A percentile compares a stretch with the other conserved stretches of the same genome.
These are phyloP conservation scores for Ruditapes philippinarum DNA, from an alignment of 1,140 invertebrate species.

Conservation along the genomic window DNA sequence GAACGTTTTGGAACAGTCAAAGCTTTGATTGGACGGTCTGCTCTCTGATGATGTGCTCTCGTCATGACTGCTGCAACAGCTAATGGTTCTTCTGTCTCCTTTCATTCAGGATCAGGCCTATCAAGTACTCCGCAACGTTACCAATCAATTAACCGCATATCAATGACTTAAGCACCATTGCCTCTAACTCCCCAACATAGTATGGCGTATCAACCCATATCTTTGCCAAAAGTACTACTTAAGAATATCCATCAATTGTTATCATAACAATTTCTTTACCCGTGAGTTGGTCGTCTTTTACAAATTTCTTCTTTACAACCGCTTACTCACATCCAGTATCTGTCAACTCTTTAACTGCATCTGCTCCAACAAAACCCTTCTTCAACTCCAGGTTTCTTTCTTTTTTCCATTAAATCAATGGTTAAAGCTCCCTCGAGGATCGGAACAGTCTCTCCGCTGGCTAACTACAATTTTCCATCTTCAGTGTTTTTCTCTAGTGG, in stretches of 20 bases:
- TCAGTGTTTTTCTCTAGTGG: background rate
- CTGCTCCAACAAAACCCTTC: background rate
- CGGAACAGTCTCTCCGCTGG: background rate
- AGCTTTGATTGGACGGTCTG: too few relatives aligned
- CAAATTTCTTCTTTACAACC: background rate
- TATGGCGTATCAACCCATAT: background rate
- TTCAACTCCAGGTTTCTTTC: background rate
- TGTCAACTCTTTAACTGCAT: background rate
- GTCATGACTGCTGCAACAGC: too few relatives aligned
- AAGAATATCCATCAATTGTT: background rate
- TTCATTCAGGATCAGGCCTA: background rate
- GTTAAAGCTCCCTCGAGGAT: background rate
- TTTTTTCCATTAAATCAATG: background rate
- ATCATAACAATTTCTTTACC: background rate
- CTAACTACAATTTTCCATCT: background rate
- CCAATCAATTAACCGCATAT: background rate
- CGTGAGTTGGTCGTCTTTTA: background rate
- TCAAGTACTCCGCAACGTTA: background rate
- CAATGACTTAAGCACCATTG: background rate
- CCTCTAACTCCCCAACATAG: background rate
- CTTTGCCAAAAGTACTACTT: background rate
- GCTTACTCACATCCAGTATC: background rate
- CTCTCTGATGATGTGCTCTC: too few relatives aligned
- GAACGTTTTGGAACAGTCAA: too few relatives aligned
- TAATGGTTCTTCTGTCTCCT: background rate